Conservation (phyloP, 2,113 vertebrate species). For the Rousettus leschenaultii region DNA sequence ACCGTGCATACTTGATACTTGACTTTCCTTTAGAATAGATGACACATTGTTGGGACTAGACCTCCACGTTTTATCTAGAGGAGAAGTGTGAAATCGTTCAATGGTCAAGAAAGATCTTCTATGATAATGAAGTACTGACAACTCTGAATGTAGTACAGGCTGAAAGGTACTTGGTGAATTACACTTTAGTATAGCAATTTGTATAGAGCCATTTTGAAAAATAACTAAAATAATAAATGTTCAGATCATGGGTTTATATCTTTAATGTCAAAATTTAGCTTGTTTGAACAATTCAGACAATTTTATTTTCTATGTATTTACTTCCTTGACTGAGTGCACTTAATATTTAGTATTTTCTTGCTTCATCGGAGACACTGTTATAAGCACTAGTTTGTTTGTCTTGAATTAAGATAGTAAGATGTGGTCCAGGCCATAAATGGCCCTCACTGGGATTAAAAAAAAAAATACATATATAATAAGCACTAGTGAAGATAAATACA, state of each 20-base stretch:
- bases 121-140: neutral
- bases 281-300: neutral
- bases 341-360: neutral
- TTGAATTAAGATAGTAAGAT: slow-evolving; percentile 1
- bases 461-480: neutral
- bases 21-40: neutral
- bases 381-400: slow-evolving; percentile 5
- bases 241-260: neutral
- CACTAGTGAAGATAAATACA: neutral
- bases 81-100: neutral
- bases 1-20: neutral
- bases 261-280: neutral
- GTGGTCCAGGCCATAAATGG: neutral
- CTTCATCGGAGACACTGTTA: neutral
- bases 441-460: neutral
- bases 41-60: neutral
- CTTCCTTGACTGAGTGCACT: neutral
- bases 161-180: neutral
- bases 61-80: neutral
- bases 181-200: neutral
- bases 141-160: neutral
- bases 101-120: neutral
- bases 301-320: neutral
- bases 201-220: neutral
- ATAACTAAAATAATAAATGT: neutral